Conservation (phyloP, 2,113 vertebrate species). For the Dolichotis patagonum region DNA sequence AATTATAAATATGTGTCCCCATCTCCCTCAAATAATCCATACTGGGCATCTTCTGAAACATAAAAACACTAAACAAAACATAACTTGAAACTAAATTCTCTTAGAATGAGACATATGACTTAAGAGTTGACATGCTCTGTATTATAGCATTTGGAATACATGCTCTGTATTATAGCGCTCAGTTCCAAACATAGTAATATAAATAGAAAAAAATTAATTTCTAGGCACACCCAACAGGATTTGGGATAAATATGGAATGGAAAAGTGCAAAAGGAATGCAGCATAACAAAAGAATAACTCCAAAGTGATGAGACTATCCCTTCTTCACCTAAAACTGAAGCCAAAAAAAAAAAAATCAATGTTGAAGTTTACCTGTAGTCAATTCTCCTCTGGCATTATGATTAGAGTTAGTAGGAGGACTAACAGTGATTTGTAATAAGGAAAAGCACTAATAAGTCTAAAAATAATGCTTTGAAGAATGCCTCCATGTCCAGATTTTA, state of each 20-base stretch:
- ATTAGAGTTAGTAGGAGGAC: not conserved
- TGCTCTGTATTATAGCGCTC: slow-evolving; percentile 31
- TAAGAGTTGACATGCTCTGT: slow-evolving; percentile 33
- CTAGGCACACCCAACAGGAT: not conserved
- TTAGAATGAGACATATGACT: not conserved
- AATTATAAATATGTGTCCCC: not conserved
- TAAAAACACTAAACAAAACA: not conserved
- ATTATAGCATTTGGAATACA: slow-evolving; percentile 16
- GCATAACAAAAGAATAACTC: not conserved
- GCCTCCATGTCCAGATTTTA: slow-evolving; percentile 38
- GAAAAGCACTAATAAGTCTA: not conserved
- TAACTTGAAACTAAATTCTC: not conserved
- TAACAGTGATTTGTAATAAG: not conserved
- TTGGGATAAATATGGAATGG: not conserved
- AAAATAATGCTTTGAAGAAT: not conserved
- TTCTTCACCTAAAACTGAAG: not conserved
- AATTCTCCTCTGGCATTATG: not conserved
- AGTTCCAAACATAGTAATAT: slow-evolving; percentile 32
- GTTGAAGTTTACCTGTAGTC: slow-evolving; percentile 31
- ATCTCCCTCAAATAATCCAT: not conserved
- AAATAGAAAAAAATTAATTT: slow-evolving; percentile 37
- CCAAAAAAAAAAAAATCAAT: not conserved
- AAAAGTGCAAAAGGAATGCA: slow-evolving; percentile 39
- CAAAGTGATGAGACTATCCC: not conserved
- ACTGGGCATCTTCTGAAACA: not conserved